phyloP scores from a whole-genome alignment of 2,888 invertebrate genomes.

The Druceiella hillmani region DNA sequence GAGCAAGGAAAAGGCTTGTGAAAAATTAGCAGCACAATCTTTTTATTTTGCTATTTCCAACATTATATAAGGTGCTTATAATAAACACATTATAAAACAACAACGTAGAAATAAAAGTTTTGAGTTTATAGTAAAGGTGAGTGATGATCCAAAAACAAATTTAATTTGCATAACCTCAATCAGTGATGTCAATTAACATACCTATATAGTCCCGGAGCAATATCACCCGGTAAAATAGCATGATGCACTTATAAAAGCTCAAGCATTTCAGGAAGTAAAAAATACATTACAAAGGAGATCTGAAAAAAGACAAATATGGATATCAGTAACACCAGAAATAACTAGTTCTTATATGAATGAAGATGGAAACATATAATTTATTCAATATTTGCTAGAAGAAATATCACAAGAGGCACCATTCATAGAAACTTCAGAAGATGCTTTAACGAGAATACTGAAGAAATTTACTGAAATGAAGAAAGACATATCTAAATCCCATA shows the following conservation, averaged over 20 bases:
- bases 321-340: conserved; percentile 18
- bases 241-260: too few species aligned
- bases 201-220: conserved; percentile 20
- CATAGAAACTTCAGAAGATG: background rate
- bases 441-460: conserved; percentile 13
- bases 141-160: conserved; percentile 22
- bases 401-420: conserved; percentile 3
- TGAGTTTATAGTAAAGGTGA: conserved; percentile 17
- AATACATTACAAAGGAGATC: too few species aligned
- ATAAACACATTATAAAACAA: too few species aligned
- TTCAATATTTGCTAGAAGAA: conserved; percentile 19
- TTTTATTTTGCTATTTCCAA: too few species aligned
- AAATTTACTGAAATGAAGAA: conserved; percentile 17
- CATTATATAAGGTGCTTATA: too few species aligned
- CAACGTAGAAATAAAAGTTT: too few species aligned
- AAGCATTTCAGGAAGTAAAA: too few species aligned
- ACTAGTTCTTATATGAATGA: conserved; percentile 15
- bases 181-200: conserved; percentile 12
- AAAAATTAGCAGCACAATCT: too few species aligned
- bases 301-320: conserved; percentile 23
- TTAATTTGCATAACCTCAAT: conserved; percentile 22
- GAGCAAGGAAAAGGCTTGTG: too few species aligned
- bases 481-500: conserved; percentile 10
- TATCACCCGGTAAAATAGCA: conserved; percentile 21
- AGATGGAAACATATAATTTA: conserved; percentile 23